Conservation (phyloP, 2,888 invertebrate species). For the Zootermopsis nevadensis region DNA sequence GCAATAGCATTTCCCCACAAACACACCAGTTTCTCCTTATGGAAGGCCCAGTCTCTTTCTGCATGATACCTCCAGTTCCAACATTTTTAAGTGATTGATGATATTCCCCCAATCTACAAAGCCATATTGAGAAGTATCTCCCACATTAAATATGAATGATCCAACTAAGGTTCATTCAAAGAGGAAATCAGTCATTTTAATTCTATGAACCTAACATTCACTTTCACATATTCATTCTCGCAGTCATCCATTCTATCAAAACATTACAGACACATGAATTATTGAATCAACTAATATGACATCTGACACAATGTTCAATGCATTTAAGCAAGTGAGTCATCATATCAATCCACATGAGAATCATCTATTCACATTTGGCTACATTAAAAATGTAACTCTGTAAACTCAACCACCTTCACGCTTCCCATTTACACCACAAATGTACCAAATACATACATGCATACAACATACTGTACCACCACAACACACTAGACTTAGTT, state of each 20-base stretch:
- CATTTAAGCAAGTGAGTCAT: slow-evolving; percentile 14
- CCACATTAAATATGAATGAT: slow-evolving; percentile 43
- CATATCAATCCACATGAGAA: background rate
- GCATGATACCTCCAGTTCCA: background rate
- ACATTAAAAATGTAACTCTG: background rate
- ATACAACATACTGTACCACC: slow-evolving; percentile 8
- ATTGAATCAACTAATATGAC: background rate
- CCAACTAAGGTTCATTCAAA: slow-evolving; percentile 36
- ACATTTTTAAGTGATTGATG: slow-evolving; percentile 23
- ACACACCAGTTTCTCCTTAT: background rate
- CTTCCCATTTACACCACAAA: slow-evolving; percentile 1
- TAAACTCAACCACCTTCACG: background rate
- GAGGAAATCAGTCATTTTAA: slow-evolving; percentile 26
- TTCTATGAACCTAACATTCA: background rate
- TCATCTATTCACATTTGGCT: background rate
- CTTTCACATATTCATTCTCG: background rate
- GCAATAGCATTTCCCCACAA: background rate
- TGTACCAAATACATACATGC: slow-evolving; percentile 38
- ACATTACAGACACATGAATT: background rate
- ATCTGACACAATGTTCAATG: background rate
- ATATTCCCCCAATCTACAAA: slow-evolving; percentile 33
- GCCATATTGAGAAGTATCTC: slow-evolving; percentile 30
- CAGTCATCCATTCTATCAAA: background rate
- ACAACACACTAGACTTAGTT: slow-evolving; percentile 33
- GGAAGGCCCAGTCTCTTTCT: background rate